Evolutionary conservation across 1,140 invertebrate genomes (phyloP).

Genomic region (Aphis gossypii): DNA sequence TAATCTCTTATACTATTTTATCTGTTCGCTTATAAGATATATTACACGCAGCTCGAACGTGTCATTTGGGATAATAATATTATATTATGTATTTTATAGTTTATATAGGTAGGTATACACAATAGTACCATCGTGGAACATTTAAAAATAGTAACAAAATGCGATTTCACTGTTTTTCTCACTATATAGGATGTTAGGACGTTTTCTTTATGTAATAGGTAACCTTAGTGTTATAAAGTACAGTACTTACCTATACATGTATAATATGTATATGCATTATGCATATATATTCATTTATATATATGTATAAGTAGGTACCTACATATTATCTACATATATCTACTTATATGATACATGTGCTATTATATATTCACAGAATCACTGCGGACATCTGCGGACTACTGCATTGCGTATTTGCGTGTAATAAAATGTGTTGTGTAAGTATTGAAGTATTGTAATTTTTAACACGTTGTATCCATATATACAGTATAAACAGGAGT

Average conservation of each 20-base stretch:
- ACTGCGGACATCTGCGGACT: neutral
- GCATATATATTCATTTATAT: neutral
- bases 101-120: neutral
- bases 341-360: neutral
- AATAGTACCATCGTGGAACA: neutral
- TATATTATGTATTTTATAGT: neutral
- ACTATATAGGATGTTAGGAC: neutral
- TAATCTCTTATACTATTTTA: neutral
- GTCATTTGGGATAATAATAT: neutral
- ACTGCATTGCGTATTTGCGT: neutral
- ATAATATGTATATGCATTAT: no score
- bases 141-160: neutral
- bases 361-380: neutral
- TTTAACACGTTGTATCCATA: neutral
- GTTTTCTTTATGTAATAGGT: neutral
- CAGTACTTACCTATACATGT: neutral
- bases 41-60: neutral
- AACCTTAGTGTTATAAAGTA: neutral
- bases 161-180: neutral
- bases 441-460: neutral
- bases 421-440: neutral
- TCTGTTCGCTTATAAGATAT: neutral
- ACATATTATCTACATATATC: neutral
- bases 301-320: no score
- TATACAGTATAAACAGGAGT: neutral